Evolutionary conservation across 2,797 vertebrate species (phyloP), one percentile per base, ranked within the genome.

Genomic region (Crocodylus rhombifer): DNA sequence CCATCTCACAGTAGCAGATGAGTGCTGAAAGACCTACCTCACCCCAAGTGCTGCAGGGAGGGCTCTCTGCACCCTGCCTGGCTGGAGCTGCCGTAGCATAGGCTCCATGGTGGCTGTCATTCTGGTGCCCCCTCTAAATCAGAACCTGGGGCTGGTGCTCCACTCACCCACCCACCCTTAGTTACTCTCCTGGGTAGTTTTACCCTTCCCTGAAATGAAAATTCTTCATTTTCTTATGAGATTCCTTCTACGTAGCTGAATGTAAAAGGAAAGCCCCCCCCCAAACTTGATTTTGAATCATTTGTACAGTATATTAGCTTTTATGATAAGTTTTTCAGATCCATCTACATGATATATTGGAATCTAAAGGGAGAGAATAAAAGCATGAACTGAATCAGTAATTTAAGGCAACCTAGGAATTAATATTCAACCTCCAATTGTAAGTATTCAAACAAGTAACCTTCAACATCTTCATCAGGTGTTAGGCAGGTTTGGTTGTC

Each of bases 391-490:
- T n/a, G 33, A 15, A n/a, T 1, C 42, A 9, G 15, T 80, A 28
- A 58, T 8, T 65, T 75, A 33, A 4, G 5, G 55, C 25, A 92
- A 91, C 6, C 4, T 55, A 77, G 16, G 36, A 73, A 64, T 60
- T 62, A 62, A 71, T 42, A 2, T 82, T 86, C 58, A n/a, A 69
- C 73, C 87, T 91, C 16, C 23, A 79, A 7, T 67, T 81, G 25
- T 3, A 71, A 2, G 1, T 78, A 57, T 64, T 86, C 51, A 51
- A 25, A 95, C 85, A 20, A 94, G 87, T 86, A 93, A 99, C 99
- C 99, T 96, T 99, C 98, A 91, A 99, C 99, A 4, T 98, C 98
- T 55, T 98, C 98, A 96, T 98, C 98, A 1, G 99, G 99, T 95
- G 99, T 98, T 80, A 99, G 97, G 88, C 99, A 99, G 57, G 98